A percentile compares a stretch with the other conserved stretches of the same genome.
phyloP scores from a whole-genome alignment of 2,113 vertebrate species.

The Fregata magnificens region DNA sequence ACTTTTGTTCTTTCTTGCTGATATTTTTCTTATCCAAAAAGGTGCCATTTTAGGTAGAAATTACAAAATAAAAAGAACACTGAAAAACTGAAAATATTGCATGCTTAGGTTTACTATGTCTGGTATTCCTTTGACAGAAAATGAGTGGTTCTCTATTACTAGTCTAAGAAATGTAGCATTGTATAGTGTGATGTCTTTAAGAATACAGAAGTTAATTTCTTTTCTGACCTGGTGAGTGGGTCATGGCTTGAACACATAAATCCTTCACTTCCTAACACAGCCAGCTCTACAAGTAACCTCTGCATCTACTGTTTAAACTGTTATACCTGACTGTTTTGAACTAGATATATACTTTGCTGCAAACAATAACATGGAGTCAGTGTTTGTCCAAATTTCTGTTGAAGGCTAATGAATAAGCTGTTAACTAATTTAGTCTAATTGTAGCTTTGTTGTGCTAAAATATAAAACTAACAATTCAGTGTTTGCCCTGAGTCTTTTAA shows the following conservation, averaged over 20 bases:
- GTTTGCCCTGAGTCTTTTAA: constrained; percentile 68
- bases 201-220: background rate
- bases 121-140: background rate
- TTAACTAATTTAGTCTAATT: constrained; percentile 76
- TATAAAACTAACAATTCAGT: constrained; percentile 64
- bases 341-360: constrained; percentile 47
- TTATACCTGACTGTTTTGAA: constrained; percentile 12
- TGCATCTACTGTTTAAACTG: constrained; percentile 16
- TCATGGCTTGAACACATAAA: constrained; percentile 10
- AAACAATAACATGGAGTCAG: constrained; percentile 64
- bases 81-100: background rate
- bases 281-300: background rate
- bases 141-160: background rate
- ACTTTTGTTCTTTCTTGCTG: background rate
- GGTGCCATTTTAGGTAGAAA: background rate
- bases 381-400: constrained; percentile 61
- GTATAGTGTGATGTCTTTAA: background rate
- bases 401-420: constrained; percentile 74
- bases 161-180: background rate
- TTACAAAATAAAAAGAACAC: background rate
- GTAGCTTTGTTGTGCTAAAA: constrained; percentile 70
- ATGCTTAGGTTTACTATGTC: background rate
- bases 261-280: constrained; percentile 29
- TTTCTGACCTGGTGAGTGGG: background rate
- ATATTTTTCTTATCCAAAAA: background rate